Evolutionary conservation across 2,113 vertebrate species (phyloP), one percentile per base, ranked within the genome.

Genomic region (Lophotis ruficrista): DNA sequence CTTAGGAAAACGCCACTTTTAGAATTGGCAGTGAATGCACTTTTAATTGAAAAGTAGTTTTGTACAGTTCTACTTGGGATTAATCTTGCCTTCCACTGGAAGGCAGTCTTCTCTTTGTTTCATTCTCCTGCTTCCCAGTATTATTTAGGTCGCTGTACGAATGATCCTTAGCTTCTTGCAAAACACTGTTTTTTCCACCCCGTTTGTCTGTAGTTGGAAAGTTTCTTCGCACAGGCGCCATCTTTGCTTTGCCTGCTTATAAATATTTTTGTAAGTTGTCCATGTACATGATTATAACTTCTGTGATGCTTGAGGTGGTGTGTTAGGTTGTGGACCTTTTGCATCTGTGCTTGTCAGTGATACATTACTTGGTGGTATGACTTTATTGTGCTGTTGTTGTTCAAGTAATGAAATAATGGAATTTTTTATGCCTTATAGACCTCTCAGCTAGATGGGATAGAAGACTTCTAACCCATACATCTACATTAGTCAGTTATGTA

Each of bases 61-160:
- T 80, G 58, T 50, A 33, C n/a, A 70, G 81, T 54, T 64, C 33
- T 90, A 6, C 47, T 41, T 93, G 62, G 51, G 62, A 85, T 89
- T 91, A 78, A 69, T 83, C 61, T 57, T 11, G 7, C 85, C 50
- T 88, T 91, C 78, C 66, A 75, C 71, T 91, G 56, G 78, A 96
- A 97, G 83, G 70, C 79, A 96, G 58, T 54, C 58, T 58, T 58
- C 56, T 73, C 82, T 96, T 94, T 97, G 66, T 94, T 97, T 97
- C 13, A 19, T 58, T 88, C 28, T 68, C 41, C 18, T 88, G 60
- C 54, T 33, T 93, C 54, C 23, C 10, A 35, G 27, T 54, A 13
- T 71, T 50, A 31, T 4, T 61, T 73, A 38, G 14, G 50, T 51
- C 37, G 24, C 47, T 73, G 11, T 57, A 64, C 8, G 21, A 57